Conservation (phyloP, 2,888 invertebrate species). For the Lithophane leautieri region DNA sequence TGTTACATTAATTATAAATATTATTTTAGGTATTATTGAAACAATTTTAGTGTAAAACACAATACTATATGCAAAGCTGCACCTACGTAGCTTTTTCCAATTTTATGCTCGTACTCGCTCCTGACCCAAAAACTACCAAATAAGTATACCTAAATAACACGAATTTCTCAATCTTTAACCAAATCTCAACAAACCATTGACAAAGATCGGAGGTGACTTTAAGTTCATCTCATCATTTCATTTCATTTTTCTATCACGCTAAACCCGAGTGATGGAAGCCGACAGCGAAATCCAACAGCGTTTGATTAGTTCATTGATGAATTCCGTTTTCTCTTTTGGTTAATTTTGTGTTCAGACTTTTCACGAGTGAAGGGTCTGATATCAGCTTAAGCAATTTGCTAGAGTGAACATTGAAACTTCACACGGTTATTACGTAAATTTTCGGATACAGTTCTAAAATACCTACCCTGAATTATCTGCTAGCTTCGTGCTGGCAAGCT, state of each 20-base stretch:
- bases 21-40: not conserved
- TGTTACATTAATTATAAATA: not conserved
- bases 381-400: not conserved
- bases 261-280: not conserved
- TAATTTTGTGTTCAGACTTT: not conserved
- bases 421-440: not conserved
- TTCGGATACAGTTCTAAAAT: not conserved
- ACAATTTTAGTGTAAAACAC: not conserved
- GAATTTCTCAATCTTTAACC: not conserved
- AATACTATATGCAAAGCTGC: not conserved
- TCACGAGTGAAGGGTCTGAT: not conserved
- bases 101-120: not conserved
- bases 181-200: not conserved
- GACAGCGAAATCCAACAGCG: not conserved
- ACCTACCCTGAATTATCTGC: constrained; percentile 1
- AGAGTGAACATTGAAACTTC: not conserved
- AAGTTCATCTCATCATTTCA: not conserved
- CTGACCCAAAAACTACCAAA: too few relatives aligned
- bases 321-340: not conserved
- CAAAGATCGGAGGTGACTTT: not conserved
- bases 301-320: not conserved
- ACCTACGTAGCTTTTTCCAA: not conserved
- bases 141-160: not conserved
- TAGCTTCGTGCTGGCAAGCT: not conserved
- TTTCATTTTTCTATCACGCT: not conserved